Evolutionary conservation across 2,113 vertebrate species (phyloP).

Genomic region (Mobula hypostoma): DNA sequence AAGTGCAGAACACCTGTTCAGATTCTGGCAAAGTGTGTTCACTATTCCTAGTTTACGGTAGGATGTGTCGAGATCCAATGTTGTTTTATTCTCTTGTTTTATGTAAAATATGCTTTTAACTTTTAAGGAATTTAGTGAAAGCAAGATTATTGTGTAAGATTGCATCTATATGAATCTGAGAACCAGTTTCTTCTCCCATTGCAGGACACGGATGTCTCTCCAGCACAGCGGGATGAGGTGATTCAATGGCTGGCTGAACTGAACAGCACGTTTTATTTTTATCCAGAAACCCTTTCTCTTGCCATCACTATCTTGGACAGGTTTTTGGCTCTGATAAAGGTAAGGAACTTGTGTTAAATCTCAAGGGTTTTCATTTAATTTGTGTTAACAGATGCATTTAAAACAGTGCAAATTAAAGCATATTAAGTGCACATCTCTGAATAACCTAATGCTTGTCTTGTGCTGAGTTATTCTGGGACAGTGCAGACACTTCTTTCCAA

Average conservation of each 20-base stretch:
- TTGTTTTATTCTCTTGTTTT: neutral
- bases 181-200: constrained; percentile 38
- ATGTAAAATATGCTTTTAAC: neutral
- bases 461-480: too few species aligned
- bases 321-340: constrained; percentile 90
- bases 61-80: neutral
- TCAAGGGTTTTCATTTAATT: too few species aligned
- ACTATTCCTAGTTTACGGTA: neutral
- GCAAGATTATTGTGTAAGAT: neutral
- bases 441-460: too few species aligned
- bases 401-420: too few species aligned
- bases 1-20: neutral
- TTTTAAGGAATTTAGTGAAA: neutral
- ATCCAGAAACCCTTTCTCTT: constrained; percentile 90
- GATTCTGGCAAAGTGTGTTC: neutral
- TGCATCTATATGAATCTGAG: neutral
- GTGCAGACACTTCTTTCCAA: too few species aligned
- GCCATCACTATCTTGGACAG: constrained; percentile 89
- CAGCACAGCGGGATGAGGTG: constrained; percentile 87
- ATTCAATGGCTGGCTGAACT: constrained; percentile 87
- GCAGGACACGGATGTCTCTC: constrained; percentile 88
- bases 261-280: constrained; percentile 79
- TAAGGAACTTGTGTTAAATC: constrained; percentile 50
- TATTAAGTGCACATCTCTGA: too few species aligned
- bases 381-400: too few species aligned